A percentile compares a stretch with the other conserved stretches of the same genome.
phyloP scores from a whole-genome alignment of 2,888 invertebrate genomes.

The Monopis laevigella region DNA sequence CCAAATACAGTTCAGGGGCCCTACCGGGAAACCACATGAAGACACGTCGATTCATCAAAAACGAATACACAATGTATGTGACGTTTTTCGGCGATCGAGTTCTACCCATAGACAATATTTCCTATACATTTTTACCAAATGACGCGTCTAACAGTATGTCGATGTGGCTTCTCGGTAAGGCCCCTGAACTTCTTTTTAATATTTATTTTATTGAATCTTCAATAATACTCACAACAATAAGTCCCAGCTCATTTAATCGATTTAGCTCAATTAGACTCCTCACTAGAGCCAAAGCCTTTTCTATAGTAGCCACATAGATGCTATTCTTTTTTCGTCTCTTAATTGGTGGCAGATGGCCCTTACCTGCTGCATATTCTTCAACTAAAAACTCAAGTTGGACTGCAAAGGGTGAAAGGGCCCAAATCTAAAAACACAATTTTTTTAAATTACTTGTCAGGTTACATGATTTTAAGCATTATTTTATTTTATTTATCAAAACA shows the following conservation, averaged over 20 bases:
- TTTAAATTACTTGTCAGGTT: not conserved
- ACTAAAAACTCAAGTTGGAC: slow-evolving; percentile 87
- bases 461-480: not conserved
- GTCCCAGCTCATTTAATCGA: slow-evolving; percentile 79
- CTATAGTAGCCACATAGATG: slow-evolving; percentile 93
- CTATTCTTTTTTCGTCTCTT: slow-evolving; percentile 78
- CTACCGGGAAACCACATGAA: no score
- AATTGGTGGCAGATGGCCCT: slow-evolving; percentile 88
- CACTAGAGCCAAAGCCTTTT: slow-evolving; percentile 88
- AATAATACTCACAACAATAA: slow-evolving; percentile 65
- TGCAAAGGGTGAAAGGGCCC: slow-evolving; percentile 86
- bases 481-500: not conserved
- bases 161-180: no score
- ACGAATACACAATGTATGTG: no score
- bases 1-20: no score
- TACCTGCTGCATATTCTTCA: slow-evolving; percentile 95
- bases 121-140: no score
- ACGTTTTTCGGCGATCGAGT: no score
- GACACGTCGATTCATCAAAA: no score
- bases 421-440: slow-evolving; percentile 68
- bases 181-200: no score
- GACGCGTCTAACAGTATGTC: no score
- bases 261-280: slow-evolving; percentile 84
- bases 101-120: no score
- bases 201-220: slow-evolving; percentile 7